Percentiles rank a stretch among this genome's conserved stretches.
Conservation (phyloP, 2,888 invertebrate genomes). For the Ischnura elegans region DNA sequence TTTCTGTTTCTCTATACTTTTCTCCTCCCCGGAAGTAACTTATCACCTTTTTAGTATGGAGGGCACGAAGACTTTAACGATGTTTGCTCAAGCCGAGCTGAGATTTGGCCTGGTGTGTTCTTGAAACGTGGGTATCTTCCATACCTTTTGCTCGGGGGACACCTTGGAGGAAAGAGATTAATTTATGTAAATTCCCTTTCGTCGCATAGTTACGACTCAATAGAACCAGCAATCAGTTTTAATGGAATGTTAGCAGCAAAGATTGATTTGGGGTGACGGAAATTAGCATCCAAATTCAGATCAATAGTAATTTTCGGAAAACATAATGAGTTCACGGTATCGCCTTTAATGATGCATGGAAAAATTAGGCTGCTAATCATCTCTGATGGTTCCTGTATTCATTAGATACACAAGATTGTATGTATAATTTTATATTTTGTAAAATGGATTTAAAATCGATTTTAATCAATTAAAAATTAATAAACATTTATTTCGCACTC, state of each 20-base stretch:
- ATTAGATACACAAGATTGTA: too few species aligned
- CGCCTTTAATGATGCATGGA: too few species aligned
- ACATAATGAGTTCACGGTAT: too few species aligned
- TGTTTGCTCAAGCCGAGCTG: background rate
- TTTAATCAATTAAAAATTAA: too few species aligned
- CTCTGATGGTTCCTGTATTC: too few species aligned
- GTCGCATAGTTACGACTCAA: background rate
- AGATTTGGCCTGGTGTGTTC: background rate
- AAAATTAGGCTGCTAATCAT: too few species aligned
- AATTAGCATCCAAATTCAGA: background rate
- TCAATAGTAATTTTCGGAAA: too few species aligned
- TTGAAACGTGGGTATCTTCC: background rate
- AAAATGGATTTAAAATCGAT: too few species aligned
- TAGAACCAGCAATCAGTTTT: background rate
- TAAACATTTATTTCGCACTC: too few species aligned
- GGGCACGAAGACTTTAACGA: constrained; percentile 31
- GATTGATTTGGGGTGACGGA: background rate
- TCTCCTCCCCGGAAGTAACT: constrained; percentile 37
- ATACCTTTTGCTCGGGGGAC: background rate
- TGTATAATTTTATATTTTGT: too few species aligned
- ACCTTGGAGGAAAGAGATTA: background rate
- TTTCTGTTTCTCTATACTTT: background rate
- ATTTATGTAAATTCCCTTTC: background rate
- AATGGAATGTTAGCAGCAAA: background rate
- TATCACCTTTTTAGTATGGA: constrained; percentile 26